Percentiles rank a stretch among this genome's conserved stretches.
phyloP scores from a whole-genome alignment of 2,113 vertebrate species.

The Stigmatopora nigra region DNA sequence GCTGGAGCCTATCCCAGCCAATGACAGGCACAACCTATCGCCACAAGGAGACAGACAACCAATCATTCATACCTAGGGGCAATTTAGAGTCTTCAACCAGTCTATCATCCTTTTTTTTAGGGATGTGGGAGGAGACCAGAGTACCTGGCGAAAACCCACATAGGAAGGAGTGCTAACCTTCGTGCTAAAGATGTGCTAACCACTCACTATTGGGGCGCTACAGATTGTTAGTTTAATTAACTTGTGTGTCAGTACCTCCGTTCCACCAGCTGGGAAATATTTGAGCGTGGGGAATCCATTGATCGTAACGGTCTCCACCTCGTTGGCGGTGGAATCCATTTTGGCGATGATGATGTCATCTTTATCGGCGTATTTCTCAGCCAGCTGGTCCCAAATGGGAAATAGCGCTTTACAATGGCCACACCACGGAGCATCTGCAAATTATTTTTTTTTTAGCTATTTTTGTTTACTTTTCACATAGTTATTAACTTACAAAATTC shows the following conservation, averaged over 20 bases:
- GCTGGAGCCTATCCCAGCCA: no score
- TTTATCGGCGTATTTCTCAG: conserved; percentile 75
- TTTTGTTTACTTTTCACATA: neutral
- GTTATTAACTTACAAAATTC: conserved; percentile 86
- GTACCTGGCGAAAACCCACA: no score
- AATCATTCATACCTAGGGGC: no score
- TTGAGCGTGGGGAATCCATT: conserved; percentile 77
- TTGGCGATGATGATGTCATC: conserved; percentile 82
- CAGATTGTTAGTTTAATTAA: neutral
- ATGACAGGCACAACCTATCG: no score
- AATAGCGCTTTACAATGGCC: conserved; percentile 82
- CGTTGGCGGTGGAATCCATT: conserved; percentile 81
- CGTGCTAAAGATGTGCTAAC: no score
- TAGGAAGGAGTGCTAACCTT: no score
- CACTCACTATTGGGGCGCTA: neutral
- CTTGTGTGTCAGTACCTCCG: conserved; percentile 66
- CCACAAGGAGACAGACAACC: no score
- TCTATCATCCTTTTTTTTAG: no score
- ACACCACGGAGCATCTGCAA: conserved; percentile 87
- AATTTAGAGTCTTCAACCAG: no score
- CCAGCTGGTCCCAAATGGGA: conserved; percentile 82
- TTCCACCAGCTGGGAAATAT: conserved; percentile 80
- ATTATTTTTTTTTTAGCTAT: no score
- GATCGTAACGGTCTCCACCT: conserved; percentile 73
- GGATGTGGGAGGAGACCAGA: no score